A percentile compares a stretch with the other conserved stretches of the same genome.
Evolutionary conservation across 2,888 invertebrate genomes (phyloP).

Genomic region (Chirona hameri): DNA sequence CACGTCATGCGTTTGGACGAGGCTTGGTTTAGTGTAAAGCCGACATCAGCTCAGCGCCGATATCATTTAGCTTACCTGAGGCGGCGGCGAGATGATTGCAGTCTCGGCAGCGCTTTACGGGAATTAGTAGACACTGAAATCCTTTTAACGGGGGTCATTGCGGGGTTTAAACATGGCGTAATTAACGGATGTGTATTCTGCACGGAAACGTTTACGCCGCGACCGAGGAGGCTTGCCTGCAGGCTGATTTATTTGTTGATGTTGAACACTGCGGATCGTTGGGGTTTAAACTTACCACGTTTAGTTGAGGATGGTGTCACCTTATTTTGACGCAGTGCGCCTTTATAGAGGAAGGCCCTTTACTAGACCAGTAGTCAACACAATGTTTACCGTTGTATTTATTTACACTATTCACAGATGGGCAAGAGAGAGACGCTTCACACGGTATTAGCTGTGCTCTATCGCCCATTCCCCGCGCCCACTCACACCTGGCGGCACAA

Average conservation of each 20-base stretch:
- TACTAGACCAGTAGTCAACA: background rate
- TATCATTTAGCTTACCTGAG: background rate
- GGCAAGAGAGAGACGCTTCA: background rate
- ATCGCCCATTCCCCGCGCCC: background rate
- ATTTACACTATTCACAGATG: constrained; percentile 26
- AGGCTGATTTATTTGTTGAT: background rate
- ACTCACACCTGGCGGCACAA: background rate
- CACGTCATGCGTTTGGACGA: too few species aligned
- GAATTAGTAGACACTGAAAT: background rate
- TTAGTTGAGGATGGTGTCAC: background rate
- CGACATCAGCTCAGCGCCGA: too few species aligned
- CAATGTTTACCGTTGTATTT: background rate
- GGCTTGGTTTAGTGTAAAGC: too few species aligned
- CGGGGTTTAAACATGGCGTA: background rate
- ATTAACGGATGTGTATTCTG: background rate
- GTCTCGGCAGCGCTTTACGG: background rate
- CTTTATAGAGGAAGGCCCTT: background rate
- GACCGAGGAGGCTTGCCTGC: background rate
- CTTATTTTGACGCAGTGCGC: background rate
- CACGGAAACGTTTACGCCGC: background rate
- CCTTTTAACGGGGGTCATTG: background rate
- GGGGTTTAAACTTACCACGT: background rate
- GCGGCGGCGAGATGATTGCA: background rate
- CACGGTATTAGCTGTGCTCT: background rate
- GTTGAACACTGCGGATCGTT: background rate